phyloP scores from a whole-genome alignment of 2,797 vertebrate genomes.

The Paedocypris micromegethes region DNA sequence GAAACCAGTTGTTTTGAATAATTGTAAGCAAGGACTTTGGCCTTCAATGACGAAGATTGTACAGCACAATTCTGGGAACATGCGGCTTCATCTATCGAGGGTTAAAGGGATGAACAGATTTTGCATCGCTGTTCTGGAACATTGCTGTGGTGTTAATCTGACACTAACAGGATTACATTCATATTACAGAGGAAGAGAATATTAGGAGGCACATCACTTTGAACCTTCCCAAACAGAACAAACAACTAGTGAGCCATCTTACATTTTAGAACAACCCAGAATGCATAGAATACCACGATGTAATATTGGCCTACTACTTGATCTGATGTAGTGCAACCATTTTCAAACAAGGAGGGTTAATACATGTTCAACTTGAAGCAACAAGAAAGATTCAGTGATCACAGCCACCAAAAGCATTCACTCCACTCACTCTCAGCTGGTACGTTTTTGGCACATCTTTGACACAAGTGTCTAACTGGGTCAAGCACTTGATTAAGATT shows the following conservation, averaged over 20 bases:
- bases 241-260: too few relatives aligned
- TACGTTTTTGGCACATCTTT: constrained; percentile 26
- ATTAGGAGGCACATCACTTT: constrained; percentile 22
- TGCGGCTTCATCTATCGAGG: neutral
- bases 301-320: too few relatives aligned
- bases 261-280: too few relatives aligned
- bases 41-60: neutral
- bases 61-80: neutral
- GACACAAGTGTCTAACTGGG: constrained; percentile 25
- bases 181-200: constrained; percentile 20
- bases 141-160: constrained; percentile 24
- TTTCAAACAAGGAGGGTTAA: too few relatives aligned
- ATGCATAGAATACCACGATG: too few relatives aligned
- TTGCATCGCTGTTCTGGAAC: constrained; percentile 11
- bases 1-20: constrained; percentile 29
- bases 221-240: constrained; percentile 10
- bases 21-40: constrained; percentile 19
- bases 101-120: neutral
- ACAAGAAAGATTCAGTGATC: constrained; percentile 17
- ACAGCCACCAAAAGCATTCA: constrained; percentile 21
- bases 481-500: constrained; percentile 36
- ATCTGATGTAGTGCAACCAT: too few relatives aligned
- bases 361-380: constrained; percentile 1
- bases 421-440: constrained; percentile 3
- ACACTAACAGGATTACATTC: constrained; percentile 28